phyloP scores from a whole-genome alignment of 2,888 invertebrate genomes.

The Polymixis flavicincta region DNA sequence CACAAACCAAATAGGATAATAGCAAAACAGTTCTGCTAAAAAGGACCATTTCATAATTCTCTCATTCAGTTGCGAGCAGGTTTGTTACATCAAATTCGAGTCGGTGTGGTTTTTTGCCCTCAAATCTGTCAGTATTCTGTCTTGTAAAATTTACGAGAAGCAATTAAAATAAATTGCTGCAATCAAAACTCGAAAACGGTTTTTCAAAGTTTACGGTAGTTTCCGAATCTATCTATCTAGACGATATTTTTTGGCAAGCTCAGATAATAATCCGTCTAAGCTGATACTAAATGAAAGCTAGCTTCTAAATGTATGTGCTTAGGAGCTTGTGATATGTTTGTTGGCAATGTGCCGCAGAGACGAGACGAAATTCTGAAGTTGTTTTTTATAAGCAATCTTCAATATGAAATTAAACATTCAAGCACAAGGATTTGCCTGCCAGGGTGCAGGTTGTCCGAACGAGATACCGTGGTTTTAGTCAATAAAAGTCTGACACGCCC shows the following conservation, averaged over 20 bases:
- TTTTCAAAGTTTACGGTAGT: background rate
- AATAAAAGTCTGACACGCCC: too few species aligned
- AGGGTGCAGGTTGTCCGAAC: too few species aligned
- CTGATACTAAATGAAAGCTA: constrained; percentile 9
- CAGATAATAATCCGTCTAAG: background rate
- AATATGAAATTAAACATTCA: background rate
- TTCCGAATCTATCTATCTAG: background rate
- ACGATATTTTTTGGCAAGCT: constrained; percentile 4
- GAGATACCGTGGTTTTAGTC: too few species aligned
- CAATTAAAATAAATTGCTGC: background rate
- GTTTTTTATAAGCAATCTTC: background rate
- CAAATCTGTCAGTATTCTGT: background rate
- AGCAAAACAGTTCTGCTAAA: background rate
- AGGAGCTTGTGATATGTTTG: background rate
- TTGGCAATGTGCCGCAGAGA: background rate
- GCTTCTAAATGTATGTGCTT: constrained; percentile 3
- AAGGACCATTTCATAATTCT: background rate
- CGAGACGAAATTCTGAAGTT: background rate
- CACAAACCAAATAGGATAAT: background rate
- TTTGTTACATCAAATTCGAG: background rate
- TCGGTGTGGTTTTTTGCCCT: background rate
- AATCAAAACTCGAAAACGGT: background rate
- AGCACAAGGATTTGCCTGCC: too few species aligned
- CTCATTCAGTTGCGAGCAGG: background rate
- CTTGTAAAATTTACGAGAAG: background rate